phyloP scores from a whole-genome alignment of 2,797 vertebrate species.

The Danio choprae region DNA sequence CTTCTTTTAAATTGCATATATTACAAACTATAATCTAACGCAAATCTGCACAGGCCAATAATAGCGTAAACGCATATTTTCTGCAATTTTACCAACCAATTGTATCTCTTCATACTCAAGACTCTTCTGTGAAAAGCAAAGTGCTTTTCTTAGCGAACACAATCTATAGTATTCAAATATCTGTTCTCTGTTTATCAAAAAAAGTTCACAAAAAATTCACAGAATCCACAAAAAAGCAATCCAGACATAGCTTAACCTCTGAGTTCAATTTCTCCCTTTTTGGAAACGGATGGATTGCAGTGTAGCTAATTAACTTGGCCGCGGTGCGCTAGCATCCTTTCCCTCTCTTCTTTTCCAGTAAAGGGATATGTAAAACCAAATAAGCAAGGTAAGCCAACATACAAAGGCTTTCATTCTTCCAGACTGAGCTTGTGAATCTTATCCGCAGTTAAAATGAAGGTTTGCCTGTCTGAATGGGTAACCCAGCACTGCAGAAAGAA shows the following conservation, averaged over 20 bases:
- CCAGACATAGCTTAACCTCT: conserved; percentile 27
- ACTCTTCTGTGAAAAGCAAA: conserved; percentile 52
- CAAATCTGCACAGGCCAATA: conserved; percentile 18
- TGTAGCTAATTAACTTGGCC: conserved; percentile 44
- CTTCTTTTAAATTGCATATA: conserved; percentile 57
- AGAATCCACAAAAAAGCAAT: not conserved
- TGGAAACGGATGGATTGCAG: conserved; percentile 42
- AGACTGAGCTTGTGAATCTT: conserved; percentile 59
- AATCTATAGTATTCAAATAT: conserved; percentile 11
- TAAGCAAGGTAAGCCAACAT: conserved; percentile 52
- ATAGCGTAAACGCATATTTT: conserved; percentile 27
- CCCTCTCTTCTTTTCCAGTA: conserved; percentile 52
- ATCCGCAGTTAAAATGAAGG: conserved; percentile 63
- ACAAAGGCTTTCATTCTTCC: conserved; percentile 77
- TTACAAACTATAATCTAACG: conserved; percentile 52
- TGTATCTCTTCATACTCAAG: conserved; percentile 16
- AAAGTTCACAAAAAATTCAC: conserved; percentile 31
- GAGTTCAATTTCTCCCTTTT: conserved; percentile 25
- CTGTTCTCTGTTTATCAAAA: conserved; percentile 1
- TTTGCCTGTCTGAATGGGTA: conserved; percentile 62
- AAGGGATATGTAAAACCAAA: conserved; percentile 70
- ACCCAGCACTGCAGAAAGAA: conserved; percentile 71
- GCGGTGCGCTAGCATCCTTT: conserved; percentile 38
- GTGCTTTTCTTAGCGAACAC: conserved; percentile 54
- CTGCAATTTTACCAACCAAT: not conserved